Percentiles rank a stretch among this genome's conserved stretches.
Evolutionary conservation across 2,797 vertebrate species (phyloP).

Genomic region (Brachymystax lenok): DNA sequence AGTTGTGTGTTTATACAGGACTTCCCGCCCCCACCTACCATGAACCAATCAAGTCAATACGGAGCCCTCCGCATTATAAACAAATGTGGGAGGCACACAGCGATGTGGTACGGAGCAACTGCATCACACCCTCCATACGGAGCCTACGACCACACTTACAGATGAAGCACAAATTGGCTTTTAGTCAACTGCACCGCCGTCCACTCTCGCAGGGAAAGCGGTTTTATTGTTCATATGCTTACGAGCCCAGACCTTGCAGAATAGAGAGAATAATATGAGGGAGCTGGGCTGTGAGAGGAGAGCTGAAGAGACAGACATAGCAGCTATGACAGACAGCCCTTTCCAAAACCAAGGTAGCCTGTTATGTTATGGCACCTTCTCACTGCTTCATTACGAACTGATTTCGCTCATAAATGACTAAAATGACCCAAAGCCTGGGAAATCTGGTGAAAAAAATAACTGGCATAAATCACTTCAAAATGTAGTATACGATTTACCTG

Average conservation of each 20-base stretch:
- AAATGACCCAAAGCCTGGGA: neutral
- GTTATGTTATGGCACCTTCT: conserved; percentile 15
- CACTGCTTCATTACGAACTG: neutral
- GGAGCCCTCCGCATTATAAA: no score
- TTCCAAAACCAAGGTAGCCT: conserved; percentile 49
- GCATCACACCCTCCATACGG: no score
- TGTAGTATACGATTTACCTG: conserved; percentile 76
- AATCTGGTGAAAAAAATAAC: neutral
- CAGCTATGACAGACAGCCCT: conserved; percentile 37
- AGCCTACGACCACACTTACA: no score
- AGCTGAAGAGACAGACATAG: neutral
- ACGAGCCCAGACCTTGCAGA: conserved; percentile 31
- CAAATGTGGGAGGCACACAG: no score
- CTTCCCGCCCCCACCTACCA: no score
- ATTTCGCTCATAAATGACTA: neutral
- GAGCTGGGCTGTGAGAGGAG: conserved; percentile 36
- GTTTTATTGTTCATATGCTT: conserved; percentile 63
- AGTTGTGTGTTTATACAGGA: no score
- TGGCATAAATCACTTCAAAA: neutral
- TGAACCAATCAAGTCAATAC: no score
- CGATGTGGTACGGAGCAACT: no score
- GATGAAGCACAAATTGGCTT: no score
- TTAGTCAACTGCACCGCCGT: conserved; percentile 43
- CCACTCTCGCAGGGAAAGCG: conserved; percentile 40
- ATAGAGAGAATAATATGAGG: neutral